A percentile compares a stretch with the other conserved stretches of the same genome.
These are phyloP conservation scores for Tupaia tana DNA, from an alignment of 2,113 vertebrate genomes.

Conservation along the genomic window DNA sequence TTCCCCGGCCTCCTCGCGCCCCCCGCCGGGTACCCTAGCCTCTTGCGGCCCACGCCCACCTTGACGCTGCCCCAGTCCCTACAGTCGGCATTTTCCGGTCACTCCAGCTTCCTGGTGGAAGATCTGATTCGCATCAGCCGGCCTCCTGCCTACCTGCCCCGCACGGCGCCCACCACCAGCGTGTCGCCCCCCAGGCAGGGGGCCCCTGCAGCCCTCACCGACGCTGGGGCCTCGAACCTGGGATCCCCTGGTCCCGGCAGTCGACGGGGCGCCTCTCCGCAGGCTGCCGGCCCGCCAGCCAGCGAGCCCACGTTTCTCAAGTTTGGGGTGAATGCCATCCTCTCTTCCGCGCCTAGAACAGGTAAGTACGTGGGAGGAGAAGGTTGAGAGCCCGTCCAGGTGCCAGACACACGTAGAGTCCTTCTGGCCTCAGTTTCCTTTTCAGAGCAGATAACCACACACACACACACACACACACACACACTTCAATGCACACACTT, in stretches of 20 bases:
- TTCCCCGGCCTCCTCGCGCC: conserved; percentile 95
- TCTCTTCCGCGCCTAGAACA: conserved; percentile 91
- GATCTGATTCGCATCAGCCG: conserved; percentile 94
- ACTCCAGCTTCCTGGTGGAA: conserved; percentile 96
- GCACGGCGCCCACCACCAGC: conserved; percentile 85
- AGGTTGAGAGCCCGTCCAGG: background rate
- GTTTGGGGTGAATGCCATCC: conserved; percentile 97
- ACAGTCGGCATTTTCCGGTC: conserved; percentile 89
- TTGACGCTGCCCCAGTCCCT: conserved; percentile 91
- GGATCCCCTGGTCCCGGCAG: conserved; percentile 71
- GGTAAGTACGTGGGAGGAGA: conserved; percentile 90
- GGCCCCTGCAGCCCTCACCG: conserved; percentile 79
- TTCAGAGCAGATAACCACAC: background rate
- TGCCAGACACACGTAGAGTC: background rate
- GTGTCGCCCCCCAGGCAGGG: conserved; percentile 86
- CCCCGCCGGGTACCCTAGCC: conserved; percentile 92
- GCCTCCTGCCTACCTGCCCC: conserved; percentile 89
- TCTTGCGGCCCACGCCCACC: conserved; percentile 91
- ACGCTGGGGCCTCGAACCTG: conserved; percentile 84
- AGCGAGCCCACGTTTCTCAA: conserved; percentile 92
- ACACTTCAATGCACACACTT: background rate
- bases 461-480: background rate
- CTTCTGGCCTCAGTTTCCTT: background rate
- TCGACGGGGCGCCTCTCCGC: conserved; percentile 85
- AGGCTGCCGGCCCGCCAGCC: conserved; percentile 80